Evolutionary conservation across 2,888 invertebrate species (phyloP).

Genomic region (Rhamphomyia laevipes): DNA sequence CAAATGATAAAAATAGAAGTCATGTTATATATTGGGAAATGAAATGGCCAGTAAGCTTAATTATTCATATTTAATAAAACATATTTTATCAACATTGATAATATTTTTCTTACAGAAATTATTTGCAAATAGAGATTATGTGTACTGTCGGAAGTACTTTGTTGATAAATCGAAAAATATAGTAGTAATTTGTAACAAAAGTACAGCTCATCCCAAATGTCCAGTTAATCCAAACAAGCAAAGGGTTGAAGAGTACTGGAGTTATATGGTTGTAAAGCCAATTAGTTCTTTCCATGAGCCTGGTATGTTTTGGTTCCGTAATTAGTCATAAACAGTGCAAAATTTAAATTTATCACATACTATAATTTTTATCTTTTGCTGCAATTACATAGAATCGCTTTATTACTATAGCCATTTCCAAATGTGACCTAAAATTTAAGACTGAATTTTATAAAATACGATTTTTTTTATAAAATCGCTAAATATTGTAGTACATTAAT

Average conservation of each 20-base stretch:
- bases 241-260: conserved; percentile 72
- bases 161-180: conserved; percentile 45
- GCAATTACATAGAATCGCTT: too few species aligned
- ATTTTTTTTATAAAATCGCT: too few species aligned
- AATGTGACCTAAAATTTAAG: too few species aligned
- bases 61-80: neutral
- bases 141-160: conserved; percentile 60
- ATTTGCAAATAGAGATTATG: conserved; percentile 78
- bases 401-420: too few species aligned
- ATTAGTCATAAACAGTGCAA: too few species aligned
- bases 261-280: conserved; percentile 73
- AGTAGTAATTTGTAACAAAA: conserved; percentile 54
- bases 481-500: too few species aligned
- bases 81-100: neutral
- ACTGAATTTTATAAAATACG: too few species aligned
- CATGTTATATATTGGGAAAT: conserved; percentile 82
- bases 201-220: conserved; percentile 55
- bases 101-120: conserved; percentile 45
- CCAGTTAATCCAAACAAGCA: conserved; percentile 56
- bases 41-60: conserved; percentile 63
- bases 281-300: conserved; percentile 30
- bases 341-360: too few species aligned
- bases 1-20: conserved; percentile 45
- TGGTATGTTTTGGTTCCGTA: too few species aligned
- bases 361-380: too few species aligned